phyloP scores from a whole-genome alignment of 2,797 vertebrate genomes.

The Sarcophilus harrisii region DNA sequence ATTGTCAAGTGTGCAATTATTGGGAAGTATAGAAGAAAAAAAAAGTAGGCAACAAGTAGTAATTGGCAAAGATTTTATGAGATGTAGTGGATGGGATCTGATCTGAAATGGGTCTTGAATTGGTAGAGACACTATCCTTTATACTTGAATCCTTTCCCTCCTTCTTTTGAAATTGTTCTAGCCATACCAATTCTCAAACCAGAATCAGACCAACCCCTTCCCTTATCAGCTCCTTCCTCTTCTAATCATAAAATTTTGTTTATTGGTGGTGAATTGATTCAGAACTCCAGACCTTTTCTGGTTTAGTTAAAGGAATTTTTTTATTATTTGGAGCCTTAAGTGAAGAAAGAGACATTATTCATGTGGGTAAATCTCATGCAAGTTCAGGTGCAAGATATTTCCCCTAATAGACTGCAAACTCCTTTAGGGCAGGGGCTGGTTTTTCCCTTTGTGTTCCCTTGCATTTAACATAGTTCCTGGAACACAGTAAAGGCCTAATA shows the following conservation, averaged over 20 bases:
- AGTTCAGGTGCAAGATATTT: neutral
- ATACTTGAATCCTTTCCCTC: too few species aligned
- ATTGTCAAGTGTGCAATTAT: neutral
- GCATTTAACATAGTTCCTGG: neutral
- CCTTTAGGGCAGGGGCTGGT: neutral
- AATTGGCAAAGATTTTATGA: neutral
- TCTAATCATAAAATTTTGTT: neutral
- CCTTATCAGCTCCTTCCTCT: neutral
- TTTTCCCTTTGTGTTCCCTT: neutral
- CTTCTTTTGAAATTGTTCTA: neutral
- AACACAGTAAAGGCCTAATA: neutral
- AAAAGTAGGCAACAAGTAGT: neutral
- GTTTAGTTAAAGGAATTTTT: neutral
- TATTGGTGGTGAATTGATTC: neutral
- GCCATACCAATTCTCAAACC: neutral
- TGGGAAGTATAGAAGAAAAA: neutral
- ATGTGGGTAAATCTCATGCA: neutral
- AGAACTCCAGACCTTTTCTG: neutral
- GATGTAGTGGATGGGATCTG: neutral
- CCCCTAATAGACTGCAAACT: neutral
- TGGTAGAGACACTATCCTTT: neutral
- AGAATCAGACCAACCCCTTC: neutral
- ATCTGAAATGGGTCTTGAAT: neutral
- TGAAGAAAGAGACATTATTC: neutral
- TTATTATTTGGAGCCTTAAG: neutral